Conservation (phyloP, 1,140 invertebrate genomes). For the Probaryconus sp. region DNA sequence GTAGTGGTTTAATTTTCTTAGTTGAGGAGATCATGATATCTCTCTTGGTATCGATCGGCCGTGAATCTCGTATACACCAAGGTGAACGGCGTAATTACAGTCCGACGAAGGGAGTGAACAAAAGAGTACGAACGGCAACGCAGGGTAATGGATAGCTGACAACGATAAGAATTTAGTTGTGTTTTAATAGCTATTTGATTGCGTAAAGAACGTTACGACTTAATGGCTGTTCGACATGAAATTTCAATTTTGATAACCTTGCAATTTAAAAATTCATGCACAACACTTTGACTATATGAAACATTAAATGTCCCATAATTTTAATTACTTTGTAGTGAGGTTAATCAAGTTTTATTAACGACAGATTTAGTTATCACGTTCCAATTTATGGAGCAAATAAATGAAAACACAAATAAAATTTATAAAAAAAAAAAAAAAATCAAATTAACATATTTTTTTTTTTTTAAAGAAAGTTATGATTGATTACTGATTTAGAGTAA, state of each 20-base stretch:
- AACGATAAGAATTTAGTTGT: conserved; percentile 36
- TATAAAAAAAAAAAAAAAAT: too few relatives aligned
- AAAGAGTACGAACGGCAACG: conserved; percentile 27
- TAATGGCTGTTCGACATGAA: not conserved
- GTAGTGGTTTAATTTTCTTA: conserved; percentile 24
- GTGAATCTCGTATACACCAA: conserved; percentile 25
- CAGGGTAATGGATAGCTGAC: conserved; percentile 23
- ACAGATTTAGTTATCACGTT: too few relatives aligned
- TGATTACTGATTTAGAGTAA: too few relatives aligned
- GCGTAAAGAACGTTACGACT: not conserved
- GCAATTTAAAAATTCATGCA: not conserved
- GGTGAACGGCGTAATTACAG: conserved; percentile 45
- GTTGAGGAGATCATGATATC: conserved; percentile 35
- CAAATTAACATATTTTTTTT: too few relatives aligned
- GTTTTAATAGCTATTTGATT: conserved; percentile 47
- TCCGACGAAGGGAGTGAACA: conserved; percentile 38
- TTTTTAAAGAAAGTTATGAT: too few relatives aligned
- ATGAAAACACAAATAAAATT: too few relatives aligned
- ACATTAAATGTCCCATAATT: too few relatives aligned
- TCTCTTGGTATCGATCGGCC: conserved; percentile 34
- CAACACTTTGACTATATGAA: too few relatives aligned
- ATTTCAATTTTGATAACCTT: conserved; percentile 9
- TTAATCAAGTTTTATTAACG: too few relatives aligned
- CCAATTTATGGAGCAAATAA: too few relatives aligned
- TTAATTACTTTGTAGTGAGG: too few relatives aligned